Percentiles rank a stretch among this genome's conserved stretches.
phyloP scores from a whole-genome alignment of 2,797 vertebrate species.

The Cossypha polioptera region DNA sequence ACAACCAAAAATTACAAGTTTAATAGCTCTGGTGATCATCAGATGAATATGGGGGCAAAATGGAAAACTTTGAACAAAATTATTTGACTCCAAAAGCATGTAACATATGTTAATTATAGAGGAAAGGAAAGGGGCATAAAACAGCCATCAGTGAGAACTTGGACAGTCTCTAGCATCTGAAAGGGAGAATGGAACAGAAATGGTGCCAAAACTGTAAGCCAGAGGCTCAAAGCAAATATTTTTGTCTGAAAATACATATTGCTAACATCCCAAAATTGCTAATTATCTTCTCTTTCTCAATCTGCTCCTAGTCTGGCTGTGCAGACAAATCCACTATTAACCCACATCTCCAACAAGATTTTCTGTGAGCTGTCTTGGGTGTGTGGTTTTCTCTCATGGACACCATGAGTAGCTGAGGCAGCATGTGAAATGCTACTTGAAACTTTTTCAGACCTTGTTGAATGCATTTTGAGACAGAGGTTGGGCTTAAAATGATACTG shows the following conservation, averaged over 20 bases:
- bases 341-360: not conserved
- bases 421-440: not conserved
- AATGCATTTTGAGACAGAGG: not conserved
- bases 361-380: not conserved
- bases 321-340: not conserved
- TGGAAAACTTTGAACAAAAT: not conserved
- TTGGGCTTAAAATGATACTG: not conserved
- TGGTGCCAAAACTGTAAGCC: not conserved
- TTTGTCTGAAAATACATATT: not conserved
- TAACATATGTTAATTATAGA: not conserved
- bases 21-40: not conserved
- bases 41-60: not conserved
- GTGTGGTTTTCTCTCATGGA: not conserved
- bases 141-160: not conserved
- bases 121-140: not conserved
- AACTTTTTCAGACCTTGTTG: not conserved
- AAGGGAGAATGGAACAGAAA: not conserved
- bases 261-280: not conserved
- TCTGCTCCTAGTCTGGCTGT: not conserved
- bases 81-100: not conserved
- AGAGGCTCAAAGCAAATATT: not conserved
- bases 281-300: not conserved
- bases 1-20: not conserved
- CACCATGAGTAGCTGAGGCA: not conserved
- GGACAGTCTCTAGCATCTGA: not conserved